Evolutionary conservation across 2,113 vertebrate genomes (phyloP).

Genomic region (Clarias magur): DNA sequence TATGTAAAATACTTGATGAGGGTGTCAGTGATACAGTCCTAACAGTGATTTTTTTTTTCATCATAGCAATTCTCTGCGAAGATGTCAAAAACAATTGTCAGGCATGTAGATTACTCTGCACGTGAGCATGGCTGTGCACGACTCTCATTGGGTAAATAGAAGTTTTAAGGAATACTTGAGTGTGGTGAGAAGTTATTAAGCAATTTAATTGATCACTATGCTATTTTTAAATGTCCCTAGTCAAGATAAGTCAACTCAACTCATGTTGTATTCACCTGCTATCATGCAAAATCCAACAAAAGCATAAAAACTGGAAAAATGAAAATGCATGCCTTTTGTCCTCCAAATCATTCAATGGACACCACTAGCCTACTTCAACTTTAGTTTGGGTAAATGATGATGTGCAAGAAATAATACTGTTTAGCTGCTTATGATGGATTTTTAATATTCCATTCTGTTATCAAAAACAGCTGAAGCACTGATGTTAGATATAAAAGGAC

Average conservation of each 20-base stretch:
- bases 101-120: background rate
- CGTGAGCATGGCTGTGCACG: background rate
- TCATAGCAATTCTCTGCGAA: background rate
- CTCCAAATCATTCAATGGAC: background rate
- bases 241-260: background rate
- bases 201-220: background rate
- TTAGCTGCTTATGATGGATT: background rate
- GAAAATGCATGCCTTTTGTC: background rate
- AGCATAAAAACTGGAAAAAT: background rate
- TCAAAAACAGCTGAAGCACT: background rate
- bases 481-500: background rate
- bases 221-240: slow-evolving; percentile 7
- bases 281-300: background rate
- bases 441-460: background rate
- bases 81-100: background rate
- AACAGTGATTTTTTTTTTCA: background rate
- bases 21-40: background rate
- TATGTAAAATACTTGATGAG: background rate
- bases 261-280: background rate
- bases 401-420: background rate
- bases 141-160: background rate
- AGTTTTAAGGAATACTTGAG: slow-evolving; percentile 4
- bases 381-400: background rate
- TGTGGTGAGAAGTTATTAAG: background rate
- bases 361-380: background rate